A percentile compares a stretch with the other conserved stretches of the same genome.
phyloP scores from a whole-genome alignment of 2,113 vertebrate species.

The Xyrauchen texanus region DNA sequence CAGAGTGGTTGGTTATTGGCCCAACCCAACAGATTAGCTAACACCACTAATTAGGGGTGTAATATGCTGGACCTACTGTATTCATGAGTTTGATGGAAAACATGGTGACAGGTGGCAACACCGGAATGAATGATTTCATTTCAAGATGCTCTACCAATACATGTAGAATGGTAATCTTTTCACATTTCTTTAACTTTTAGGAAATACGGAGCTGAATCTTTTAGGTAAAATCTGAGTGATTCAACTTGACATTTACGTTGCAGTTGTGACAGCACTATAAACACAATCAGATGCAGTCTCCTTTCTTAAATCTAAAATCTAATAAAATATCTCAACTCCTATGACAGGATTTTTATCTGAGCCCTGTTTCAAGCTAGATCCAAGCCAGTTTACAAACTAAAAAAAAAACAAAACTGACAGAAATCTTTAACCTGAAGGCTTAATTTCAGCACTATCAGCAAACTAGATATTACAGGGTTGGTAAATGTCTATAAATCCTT shows the following conservation, averaged over 20 bases:
- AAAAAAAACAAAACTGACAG: slow-evolving; percentile 4
- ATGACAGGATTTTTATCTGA: not conserved
- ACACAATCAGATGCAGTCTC: slow-evolving; percentile 20
- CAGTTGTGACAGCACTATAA: slow-evolving; percentile 32
- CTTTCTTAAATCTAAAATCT: not conserved
- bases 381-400: not conserved
- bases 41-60: too few species aligned
- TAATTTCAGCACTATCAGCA: not conserved
- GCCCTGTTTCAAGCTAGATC: not conserved
- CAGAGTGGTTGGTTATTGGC: too few species aligned
- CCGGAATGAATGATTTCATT: not conserved
- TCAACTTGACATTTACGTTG: slow-evolving; percentile 54
- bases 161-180: slow-evolving; percentile 52
- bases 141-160: slow-evolving; percentile 27
- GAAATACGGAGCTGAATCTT: slow-evolving; percentile 37
- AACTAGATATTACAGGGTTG: slow-evolving; percentile 1
- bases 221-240: slow-evolving; percentile 49
- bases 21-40: too few species aligned
- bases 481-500: slow-evolving; percentile 6
- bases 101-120: slow-evolving; percentile 2
- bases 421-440: slow-evolving; percentile 6
- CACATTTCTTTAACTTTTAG: slow-evolving; percentile 44
- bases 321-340: not conserved
- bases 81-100: slow-evolving; percentile 12
- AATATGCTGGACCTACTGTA: too few species aligned